phyloP scores from a whole-genome alignment of 2,888 invertebrate genomes.

The Dexiosoma caninum region DNA sequence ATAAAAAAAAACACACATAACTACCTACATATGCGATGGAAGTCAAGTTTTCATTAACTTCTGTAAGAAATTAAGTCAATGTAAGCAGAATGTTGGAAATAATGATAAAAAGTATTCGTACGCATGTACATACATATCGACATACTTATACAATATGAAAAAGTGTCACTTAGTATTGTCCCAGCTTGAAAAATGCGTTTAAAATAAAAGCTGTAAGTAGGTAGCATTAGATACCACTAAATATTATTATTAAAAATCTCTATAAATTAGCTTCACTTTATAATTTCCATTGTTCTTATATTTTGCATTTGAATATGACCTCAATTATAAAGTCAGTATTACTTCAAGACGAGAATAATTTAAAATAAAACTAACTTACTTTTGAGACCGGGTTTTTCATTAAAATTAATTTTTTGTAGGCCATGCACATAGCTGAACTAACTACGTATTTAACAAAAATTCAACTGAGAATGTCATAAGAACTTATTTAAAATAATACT shows the following conservation, averaged over 20 bases:
- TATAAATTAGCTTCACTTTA: too few relatives aligned
- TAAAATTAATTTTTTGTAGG: slow-evolving; percentile 60
- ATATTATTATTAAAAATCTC: too few relatives aligned
- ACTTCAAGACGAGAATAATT: background rate
- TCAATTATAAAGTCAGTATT: slow-evolving; percentile 66
- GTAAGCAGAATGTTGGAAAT: slow-evolving; percentile 17
- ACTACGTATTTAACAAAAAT: background rate
- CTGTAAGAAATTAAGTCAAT: slow-evolving; percentile 4
- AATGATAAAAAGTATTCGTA: too few relatives aligned
- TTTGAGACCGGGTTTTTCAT: slow-evolving; percentile 15
- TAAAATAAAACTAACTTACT: background rate
- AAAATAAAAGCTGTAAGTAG: too few relatives aligned
- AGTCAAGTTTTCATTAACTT: slow-evolving; percentile 41
- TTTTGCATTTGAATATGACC: slow-evolving; percentile 66
- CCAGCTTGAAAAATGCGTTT: too few relatives aligned
- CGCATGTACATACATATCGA: too few relatives aligned
- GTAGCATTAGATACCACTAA: too few relatives aligned
- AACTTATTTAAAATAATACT: background rate
- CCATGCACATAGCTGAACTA: slow-evolving; percentile 39
- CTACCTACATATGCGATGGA: too few relatives aligned
- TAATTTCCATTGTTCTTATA: background rate
- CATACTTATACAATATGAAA: too few relatives aligned
- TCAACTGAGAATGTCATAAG: slow-evolving; percentile 17
- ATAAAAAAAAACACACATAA: background rate
- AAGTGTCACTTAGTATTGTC: too few relatives aligned